Evolutionary conservation across 2,888 invertebrate species (phyloP).

Genomic region (Nesidiocoris tenuis): DNA sequence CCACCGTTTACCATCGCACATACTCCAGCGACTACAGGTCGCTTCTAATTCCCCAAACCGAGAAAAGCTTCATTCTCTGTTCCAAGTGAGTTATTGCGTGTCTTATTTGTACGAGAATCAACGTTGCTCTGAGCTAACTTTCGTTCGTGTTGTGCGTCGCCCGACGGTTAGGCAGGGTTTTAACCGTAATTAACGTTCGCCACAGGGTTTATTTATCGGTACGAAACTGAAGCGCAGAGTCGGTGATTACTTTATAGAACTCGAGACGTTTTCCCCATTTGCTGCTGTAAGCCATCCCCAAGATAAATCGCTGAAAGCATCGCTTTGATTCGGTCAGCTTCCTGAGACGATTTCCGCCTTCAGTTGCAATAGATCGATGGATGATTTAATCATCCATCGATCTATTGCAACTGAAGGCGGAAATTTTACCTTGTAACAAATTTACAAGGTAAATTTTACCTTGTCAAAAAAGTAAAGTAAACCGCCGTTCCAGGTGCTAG

Average conservation of each 20-base stretch:
- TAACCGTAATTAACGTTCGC: conserved; percentile 26
- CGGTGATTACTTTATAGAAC: conserved; percentile 10
- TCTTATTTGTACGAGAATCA: conserved; percentile 38
- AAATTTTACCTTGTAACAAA: no score
- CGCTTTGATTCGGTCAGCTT: no score
- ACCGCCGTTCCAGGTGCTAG: no score
- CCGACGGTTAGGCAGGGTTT: conserved; percentile 5
- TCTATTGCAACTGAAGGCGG: no score
- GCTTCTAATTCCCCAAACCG: neutral
- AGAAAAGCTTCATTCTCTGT: neutral
- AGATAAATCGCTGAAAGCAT: neutral
- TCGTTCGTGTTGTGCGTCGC: conserved; percentile 17
- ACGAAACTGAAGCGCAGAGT: neutral
- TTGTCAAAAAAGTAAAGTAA: no score
- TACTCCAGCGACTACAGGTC: neutral
- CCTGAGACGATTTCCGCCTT: no score
- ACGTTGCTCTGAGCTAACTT: conserved; percentile 27
- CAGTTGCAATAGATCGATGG: no score
- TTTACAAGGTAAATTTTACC: no score
- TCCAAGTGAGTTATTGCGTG: conserved; percentile 40
- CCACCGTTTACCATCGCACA: neutral
- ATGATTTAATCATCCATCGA: no score
- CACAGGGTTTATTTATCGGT: conserved; percentile 19
- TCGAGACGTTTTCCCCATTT: neutral
- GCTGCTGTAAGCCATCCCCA: neutral